Base-by-base conservation (phyloP, 2,888 invertebrate species). In the Tetramorium bicarinatum region DNA sequence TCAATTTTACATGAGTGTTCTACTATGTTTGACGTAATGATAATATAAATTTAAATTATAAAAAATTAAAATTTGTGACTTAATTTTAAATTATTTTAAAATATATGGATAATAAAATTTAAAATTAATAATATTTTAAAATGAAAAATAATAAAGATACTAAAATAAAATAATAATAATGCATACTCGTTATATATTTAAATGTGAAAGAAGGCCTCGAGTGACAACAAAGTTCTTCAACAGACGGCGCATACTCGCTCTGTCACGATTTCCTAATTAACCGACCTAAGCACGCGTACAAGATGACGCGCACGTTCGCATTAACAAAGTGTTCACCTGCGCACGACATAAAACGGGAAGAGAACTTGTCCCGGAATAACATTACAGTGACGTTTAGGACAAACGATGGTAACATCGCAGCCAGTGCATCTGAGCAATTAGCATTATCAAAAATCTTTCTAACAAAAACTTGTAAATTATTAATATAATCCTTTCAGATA, bases 241-340 rank as follows among this genome's bases (percentile, higher is more conserved):
- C 29, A 59, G 44, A 61, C 61, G 34, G 47, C 47, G n/a, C 29
- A 34, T 15, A 75, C 56, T 72, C 25, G 61, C 75, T 75, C 21
- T 21, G 75, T 75, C 75, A 62, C 38, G 47, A 75, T 62, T 75
- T 75, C 7, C 75, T 75, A 62, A 75, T 75, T 75, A 75, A 75
- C 74, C 21, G 47, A 49, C 18, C 62, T 62, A 49, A 75, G 75
- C 75, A 62, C 75, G 62, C 62, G 47, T 34, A 49, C 75, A 75
- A 75, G 75, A 82, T 82, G 64, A 71, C 47, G 52, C n/a, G 59
- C 59, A 76, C 66, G 56, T 61, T 66, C 34, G 47, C 66, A 67
- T 56, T 76, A 76, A 67, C 76, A 47, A 76, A 67, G 59, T 59
- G 44, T 67, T 76, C 62, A 76, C 76, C 76, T 71, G 82, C 34